Percentiles rank a stretch among this genome's conserved stretches.
Evolutionary conservation across 2,888 invertebrate species (phyloP).

Genomic region (Athripsodes cinereus): DNA sequence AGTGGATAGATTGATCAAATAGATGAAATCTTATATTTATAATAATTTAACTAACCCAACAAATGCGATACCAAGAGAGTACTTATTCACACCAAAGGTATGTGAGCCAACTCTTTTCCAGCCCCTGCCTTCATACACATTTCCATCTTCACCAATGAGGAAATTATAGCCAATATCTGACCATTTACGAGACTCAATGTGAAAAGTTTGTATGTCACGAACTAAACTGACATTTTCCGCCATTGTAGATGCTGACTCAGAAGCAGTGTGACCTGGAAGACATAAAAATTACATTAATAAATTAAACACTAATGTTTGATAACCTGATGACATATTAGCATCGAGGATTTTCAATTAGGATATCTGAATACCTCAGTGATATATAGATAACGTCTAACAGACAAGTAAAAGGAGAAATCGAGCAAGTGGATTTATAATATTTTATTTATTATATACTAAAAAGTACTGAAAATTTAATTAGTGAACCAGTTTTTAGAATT

Average conservation of each 20-base stretch:
- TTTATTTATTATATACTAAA: too few species aligned
- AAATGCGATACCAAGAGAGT: constrained; percentile 46
- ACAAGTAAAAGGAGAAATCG: too few species aligned
- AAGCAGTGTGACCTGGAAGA: constrained; percentile 44
- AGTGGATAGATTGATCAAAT: too few species aligned
- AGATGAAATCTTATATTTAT: too few species aligned
- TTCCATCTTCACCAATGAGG: constrained; percentile 51
- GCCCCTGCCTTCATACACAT: constrained; percentile 51
- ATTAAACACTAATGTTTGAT: too few species aligned
- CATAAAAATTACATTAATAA: background rate
- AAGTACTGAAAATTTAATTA: too few species aligned
- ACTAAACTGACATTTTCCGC: constrained; percentile 42
- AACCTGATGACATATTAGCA: too few species aligned
- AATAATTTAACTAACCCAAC: constrained; percentile 40
- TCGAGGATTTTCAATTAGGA: too few species aligned
- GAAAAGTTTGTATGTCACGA: constrained; percentile 46
- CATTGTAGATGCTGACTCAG: constrained; percentile 41
- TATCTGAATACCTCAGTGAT: too few species aligned
- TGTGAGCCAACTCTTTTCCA: constrained; percentile 51
- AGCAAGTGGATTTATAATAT: too few species aligned
- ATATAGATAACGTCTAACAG: too few species aligned
- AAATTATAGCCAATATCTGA: constrained; percentile 51
- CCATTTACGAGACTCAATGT: constrained; percentile 48
- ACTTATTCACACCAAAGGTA: constrained; percentile 46
- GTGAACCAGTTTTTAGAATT: too few species aligned